phyloP scores from a whole-genome alignment of 2,888 invertebrate genomes.

The Tenthredo distinguenda region DNA sequence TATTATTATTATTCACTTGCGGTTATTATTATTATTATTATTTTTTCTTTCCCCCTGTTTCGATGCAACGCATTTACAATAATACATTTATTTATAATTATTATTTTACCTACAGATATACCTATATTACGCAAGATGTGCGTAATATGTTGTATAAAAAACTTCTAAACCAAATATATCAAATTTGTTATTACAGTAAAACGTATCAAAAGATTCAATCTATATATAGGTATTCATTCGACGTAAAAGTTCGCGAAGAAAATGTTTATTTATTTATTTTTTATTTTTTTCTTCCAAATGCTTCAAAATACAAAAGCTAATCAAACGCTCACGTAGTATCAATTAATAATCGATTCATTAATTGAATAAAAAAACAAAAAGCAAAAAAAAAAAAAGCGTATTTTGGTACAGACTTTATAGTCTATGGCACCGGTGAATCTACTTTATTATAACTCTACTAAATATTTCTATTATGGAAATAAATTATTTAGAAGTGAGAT shows the following conservation, averaged over 20 bases:
- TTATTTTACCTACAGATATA: background rate
- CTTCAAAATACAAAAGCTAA: conserved; percentile 3
- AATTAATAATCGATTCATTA: background rate
- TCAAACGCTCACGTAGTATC: background rate
- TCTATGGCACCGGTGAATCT: conserved; percentile 33
- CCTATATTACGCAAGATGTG: background rate
- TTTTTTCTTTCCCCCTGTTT: background rate
- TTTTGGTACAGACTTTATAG: conserved; percentile 10
- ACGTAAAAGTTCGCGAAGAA: background rate
- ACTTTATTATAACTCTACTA: background rate
- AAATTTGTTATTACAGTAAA: background rate
- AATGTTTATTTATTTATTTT: background rate
- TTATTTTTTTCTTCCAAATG: background rate
- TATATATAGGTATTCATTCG: background rate
- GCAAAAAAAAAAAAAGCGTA: background rate
- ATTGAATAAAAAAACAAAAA: background rate
- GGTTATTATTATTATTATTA: background rate
- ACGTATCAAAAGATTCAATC: conserved; percentile 9
- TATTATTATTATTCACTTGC: conserved; percentile 8
- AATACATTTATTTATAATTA: background rate
- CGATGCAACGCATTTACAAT: conserved; percentile 28
- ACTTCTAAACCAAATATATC: background rate
- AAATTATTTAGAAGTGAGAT: background rate
- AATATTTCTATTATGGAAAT: background rate
- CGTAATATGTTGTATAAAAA: background rate